Conservation (phyloP, 2,113 vertebrate genomes). For the Poeciliopsis prolifica region DNA sequence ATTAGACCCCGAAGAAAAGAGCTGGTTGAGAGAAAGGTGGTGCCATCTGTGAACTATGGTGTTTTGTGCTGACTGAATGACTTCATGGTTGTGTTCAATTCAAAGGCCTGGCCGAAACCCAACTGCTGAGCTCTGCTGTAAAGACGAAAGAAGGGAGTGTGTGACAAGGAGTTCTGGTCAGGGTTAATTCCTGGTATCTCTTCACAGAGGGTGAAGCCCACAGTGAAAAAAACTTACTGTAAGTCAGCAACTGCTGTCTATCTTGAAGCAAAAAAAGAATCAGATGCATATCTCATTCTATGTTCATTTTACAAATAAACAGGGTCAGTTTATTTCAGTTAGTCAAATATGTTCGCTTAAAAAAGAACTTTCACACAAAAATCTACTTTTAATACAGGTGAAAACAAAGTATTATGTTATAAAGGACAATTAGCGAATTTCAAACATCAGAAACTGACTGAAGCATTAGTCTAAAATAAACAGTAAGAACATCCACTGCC, state of each 20-base stretch:
- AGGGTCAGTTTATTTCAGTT: no score
- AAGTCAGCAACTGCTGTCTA: neutral
- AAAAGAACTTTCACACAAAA: no score
- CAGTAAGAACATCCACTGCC: no score
- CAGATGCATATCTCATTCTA: neutral
- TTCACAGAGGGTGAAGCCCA: slow-evolving; percentile 41
- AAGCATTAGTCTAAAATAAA: no score
- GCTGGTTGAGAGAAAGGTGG: slow-evolving; percentile 30
- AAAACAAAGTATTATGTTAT: no score
- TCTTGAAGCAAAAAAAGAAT: neutral
- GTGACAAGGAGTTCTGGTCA: slow-evolving; percentile 42
- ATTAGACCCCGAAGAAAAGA: slow-evolving; percentile 27
- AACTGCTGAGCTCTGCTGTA: slow-evolving; percentile 78
- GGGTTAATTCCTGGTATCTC: slow-evolving; percentile 56
- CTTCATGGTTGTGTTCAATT: slow-evolving; percentile 78
- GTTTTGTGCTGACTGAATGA: slow-evolving; percentile 81
- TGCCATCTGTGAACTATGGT: slow-evolving; percentile 60
- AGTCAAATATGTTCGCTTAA: no score
- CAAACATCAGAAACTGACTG: no score
- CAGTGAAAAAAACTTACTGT: slow-evolving; percentile 29
- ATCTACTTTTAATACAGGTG: no score
- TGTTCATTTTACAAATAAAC: neutral
- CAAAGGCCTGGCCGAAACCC: slow-evolving; percentile 74
- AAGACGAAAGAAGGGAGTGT: slow-evolving; percentile 54
- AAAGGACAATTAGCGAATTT: no score